A percentile compares a stretch with the other conserved stretches of the same genome.
Evolutionary conservation across 2,888 invertebrate species (phyloP).

Genomic region (Odontomyia ornata): DNA sequence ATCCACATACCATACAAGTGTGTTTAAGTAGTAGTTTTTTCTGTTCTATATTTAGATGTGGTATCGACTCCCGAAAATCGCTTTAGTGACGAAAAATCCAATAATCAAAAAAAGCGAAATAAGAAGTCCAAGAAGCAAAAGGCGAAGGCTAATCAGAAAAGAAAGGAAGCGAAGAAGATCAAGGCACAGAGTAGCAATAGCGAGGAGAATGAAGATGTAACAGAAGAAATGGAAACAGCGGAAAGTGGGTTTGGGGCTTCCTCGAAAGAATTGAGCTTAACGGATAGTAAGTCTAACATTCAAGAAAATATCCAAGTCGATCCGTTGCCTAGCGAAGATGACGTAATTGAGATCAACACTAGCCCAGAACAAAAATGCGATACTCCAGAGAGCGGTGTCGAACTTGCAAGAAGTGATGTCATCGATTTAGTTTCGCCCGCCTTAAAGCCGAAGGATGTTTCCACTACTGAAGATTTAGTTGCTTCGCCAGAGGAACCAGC

Average conservation of each 20-base stretch:
- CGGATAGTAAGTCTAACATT: not conserved
- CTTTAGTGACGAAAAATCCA: slow-evolving; percentile 16
- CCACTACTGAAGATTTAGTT: no score
- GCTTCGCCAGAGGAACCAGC: no score
- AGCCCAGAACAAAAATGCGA: not conserved
- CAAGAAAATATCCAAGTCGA: not conserved
- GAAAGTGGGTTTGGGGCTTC: slow-evolving; percentile 7
- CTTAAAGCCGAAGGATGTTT: not conserved
- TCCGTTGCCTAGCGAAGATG: not conserved
- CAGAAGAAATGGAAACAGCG: not conserved
- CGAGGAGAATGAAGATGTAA: not conserved
- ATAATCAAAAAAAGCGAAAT: slow-evolving; percentile 24
- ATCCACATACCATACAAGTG: no score
- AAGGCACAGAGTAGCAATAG: not conserved
- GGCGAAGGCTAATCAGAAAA: slow-evolving; percentile 27
- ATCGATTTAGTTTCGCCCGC: not conserved
- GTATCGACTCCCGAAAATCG: not conserved
- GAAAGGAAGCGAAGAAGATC: slow-evolving; percentile 29
- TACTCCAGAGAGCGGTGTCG: not conserved
- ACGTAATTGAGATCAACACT: not conserved
- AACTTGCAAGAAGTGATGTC: not conserved
- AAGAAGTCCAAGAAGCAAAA: slow-evolving; percentile 40
- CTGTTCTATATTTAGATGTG: no score
- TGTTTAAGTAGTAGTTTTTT: no score
- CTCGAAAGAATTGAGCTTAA: not conserved